A percentile compares a stretch with the other conserved stretches of the same genome.
These are phyloP conservation scores for Emydocephalus ijimae DNA, from an alignment of 2,113 vertebrate species.

Conservation along the genomic window DNA sequence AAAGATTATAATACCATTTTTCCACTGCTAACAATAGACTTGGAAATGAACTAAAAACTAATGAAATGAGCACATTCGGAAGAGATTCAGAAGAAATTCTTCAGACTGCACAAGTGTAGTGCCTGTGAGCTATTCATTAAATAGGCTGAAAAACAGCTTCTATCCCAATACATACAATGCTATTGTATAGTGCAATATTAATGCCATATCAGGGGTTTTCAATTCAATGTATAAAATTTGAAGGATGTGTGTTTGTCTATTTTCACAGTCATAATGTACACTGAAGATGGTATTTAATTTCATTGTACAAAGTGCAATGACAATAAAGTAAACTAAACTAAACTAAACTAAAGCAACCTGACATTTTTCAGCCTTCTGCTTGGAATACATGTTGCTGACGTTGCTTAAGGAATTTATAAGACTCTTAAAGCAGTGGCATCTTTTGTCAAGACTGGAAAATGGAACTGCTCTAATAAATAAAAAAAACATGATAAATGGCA, in stretches of 20 bases:
- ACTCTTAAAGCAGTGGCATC: neutral
- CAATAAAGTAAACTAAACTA: no score
- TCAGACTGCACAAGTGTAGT: neutral
- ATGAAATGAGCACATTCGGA: neutral
- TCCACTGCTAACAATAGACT: constrained; percentile 1
- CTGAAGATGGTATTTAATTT: no score
- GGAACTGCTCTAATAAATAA: neutral
- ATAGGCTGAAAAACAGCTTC: no score
- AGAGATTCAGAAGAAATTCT: neutral
- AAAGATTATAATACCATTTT: neutral
- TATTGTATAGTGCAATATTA: no score
- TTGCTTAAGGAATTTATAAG: neutral
- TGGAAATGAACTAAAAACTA: neutral
- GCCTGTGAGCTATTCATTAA: neutral
- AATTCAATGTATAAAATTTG: no score
- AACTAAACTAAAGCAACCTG: neutral
- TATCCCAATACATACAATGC: no score
- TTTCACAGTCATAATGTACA: no score
- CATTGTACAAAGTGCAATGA: no score
- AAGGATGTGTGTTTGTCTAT: no score
- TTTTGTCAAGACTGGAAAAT: neutral
- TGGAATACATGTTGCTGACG: neutral
- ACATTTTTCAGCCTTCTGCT: neutral
- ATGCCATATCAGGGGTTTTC: no score
- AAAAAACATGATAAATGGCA: neutral